Evolutionary conservation across 2,113 vertebrate genomes (phyloP), one percentile per base, ranked within the genome.

Genomic region (Siniperca knerii): DNA sequence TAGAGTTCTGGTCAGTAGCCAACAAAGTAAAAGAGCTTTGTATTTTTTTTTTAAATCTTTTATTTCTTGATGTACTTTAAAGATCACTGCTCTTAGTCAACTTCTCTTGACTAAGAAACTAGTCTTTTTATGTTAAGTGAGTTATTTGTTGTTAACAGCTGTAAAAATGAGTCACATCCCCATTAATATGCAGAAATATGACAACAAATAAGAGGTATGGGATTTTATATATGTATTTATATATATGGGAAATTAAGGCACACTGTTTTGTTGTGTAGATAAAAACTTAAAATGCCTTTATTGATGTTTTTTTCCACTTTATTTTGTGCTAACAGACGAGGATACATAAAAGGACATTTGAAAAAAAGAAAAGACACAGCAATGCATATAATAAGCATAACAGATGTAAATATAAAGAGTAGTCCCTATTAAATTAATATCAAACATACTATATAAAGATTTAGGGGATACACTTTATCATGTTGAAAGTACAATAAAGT

Each of bases 331-430:
- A 64, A 52, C 23, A 64, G 10, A 57, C 21, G 16, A 57, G 4
- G 18, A 67, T 77, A 78, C 76, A 78, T 46, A n/a, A 13, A 13
- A 4, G 35, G 50, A 42, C 48, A 77, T 21, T 25, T 66, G 42
- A 4, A n/a, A 12, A 67, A 67, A 21, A 15, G 5, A 16, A 0
- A 42, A 21, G 0, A 77, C 35, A 66, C 8, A 42, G 35, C 11
- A 58, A 68, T 8, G 62, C 37, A 55, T 23, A 15, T 13, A 44
- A 33, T n/a, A 67, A 13, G 35, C 46, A 54, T 55, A 15, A 21
- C 1, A 54, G 12, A 40, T 42, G 29, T 29, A 25, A 25, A 75
- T 33, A 73, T 25, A 37, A 76, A 3, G 18, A 20, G 25, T 9
- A 20, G 16, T 29, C 3, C 21, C 44, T 25, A 66, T 16, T 67